These are phyloP conservation scores for Tauraco hartlaubi DNA, from an alignment of 2,797 vertebrate genomes.

Conservation along the genomic window DNA sequence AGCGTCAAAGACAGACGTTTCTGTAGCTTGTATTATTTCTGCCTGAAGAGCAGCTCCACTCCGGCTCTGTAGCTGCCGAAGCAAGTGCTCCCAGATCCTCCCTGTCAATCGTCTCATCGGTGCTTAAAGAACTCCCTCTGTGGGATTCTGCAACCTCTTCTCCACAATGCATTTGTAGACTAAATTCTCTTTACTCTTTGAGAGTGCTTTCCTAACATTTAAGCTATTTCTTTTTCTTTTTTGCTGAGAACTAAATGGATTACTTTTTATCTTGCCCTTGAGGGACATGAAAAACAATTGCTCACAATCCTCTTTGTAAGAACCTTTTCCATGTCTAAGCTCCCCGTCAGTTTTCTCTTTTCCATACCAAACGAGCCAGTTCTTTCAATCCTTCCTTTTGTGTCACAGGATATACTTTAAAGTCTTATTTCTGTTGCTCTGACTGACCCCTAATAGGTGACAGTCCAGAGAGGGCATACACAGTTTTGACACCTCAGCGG, in stretches of 20 bases:
- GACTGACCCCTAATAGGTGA: neutral
- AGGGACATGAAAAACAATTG: slow-evolving; percentile 46
- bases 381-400: neutral
- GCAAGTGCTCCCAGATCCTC: neutral
- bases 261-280: slow-evolving; percentile 55
- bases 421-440: neutral
- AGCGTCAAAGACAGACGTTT: neutral
- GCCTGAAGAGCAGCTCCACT: neutral
- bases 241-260: neutral
- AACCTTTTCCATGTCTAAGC: neutral
- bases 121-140: slow-evolving; percentile 17
- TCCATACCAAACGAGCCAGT: neutral
- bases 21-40: neutral
- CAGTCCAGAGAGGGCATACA: neutral
- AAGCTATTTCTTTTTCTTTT: neutral
- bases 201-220: slow-evolving; percentile 2
- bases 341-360: neutral
- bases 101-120: neutral
- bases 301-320: neutral
- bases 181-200: slow-evolving; percentile 7
- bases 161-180: neutral
- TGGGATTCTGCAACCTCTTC: neutral
- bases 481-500: neutral
- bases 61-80: neutral
- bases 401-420: neutral